Conservation (phyloP, 2,888 invertebrate species). For the Cartodere bifasciata region DNA sequence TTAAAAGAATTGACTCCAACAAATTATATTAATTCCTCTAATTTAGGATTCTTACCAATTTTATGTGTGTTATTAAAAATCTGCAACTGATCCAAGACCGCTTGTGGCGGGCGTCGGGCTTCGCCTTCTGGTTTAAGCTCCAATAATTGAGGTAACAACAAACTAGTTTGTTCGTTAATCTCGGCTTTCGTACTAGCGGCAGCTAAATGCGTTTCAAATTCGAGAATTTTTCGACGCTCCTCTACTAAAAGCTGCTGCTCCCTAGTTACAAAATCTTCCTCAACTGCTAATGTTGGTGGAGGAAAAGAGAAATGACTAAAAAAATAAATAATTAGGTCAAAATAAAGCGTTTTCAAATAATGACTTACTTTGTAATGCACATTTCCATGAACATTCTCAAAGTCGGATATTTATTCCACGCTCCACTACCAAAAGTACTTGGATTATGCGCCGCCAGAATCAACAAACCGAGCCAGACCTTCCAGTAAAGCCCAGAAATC, state of each 20-base stretch:
- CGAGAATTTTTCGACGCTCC: slow-evolving; percentile 67
- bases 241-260: slow-evolving; percentile 55
- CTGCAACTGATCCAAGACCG: slow-evolving; percentile 66
- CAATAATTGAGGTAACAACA: slow-evolving; percentile 74
- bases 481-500: slow-evolving; percentile 90
- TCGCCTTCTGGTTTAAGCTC: slow-evolving; percentile 75
- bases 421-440: slow-evolving; percentile 67
- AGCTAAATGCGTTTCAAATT: slow-evolving; percentile 86
- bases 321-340: slow-evolving; percentile 12
- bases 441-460: slow-evolving; percentile 92
- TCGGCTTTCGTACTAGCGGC: slow-evolving; percentile 78
- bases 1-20: too few species aligned
- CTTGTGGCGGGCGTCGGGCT: slow-evolving; percentile 67
- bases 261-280: slow-evolving; percentile 46
- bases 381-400: slow-evolving; percentile 86
- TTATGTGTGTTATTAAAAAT: slow-evolving; percentile 64
- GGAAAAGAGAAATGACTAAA: slow-evolving; percentile 56
- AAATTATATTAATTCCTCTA: too few species aligned
- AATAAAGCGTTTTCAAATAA: not conserved
- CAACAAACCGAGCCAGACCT: slow-evolving; percentile 78
- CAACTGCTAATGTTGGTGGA: slow-evolving; percentile 50
- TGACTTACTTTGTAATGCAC: slow-evolving; percentile 79
- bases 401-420: slow-evolving; percentile 85
- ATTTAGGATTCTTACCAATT: too few species aligned
- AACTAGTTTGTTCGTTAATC: slow-evolving; percentile 80